Percentiles rank a stretch among this genome's conserved stretches.
Conservation (phyloP, 2,113 vertebrate genomes). For the Leptobrachium leishanense region DNA sequence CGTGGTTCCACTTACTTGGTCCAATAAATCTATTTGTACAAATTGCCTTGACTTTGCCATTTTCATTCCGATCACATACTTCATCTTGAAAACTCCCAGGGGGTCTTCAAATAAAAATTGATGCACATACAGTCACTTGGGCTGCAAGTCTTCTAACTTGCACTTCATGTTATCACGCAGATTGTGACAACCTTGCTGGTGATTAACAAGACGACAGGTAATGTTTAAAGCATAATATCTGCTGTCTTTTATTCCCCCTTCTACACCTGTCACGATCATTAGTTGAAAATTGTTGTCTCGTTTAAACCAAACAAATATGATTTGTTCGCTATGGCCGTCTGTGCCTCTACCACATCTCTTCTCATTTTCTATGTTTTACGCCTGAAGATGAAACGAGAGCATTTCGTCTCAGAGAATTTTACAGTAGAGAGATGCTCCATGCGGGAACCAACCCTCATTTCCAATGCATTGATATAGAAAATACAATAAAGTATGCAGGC, state of each 20-base stretch:
- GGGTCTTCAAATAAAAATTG: slow-evolving; percentile 37
- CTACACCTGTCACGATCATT: neutral
- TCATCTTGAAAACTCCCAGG: slow-evolving; percentile 40
- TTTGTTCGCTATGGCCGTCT: neutral
- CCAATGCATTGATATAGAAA: no score
- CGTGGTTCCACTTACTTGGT: slow-evolving; percentile 41
- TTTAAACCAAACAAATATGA: neutral
- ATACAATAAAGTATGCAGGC: no score
- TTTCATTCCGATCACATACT: slow-evolving; percentile 43
- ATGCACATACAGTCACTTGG: slow-evolving; percentile 37
- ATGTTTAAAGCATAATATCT: slow-evolving; percentile 19
- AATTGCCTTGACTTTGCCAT: slow-evolving; percentile 45
- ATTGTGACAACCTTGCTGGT: slow-evolving; percentile 20
- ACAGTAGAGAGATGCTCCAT: no score
- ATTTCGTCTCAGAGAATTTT: no score
- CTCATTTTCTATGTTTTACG: no score
- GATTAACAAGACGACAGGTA: slow-evolving; percentile 32
- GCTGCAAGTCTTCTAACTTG: slow-evolving; percentile 19
- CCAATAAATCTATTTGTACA: slow-evolving; percentile 45
- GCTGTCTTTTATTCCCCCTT: neutral
- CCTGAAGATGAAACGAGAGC: no score
- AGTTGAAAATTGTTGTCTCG: neutral
- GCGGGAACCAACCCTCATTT: no score
- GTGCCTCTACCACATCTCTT: neutral
- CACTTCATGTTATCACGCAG: slow-evolving; percentile 14